Evolutionary conservation across 2,797 vertebrate genomes (phyloP), one percentile per base, ranked within the genome.

Genomic region (Cynopterus sphinx): DNA sequence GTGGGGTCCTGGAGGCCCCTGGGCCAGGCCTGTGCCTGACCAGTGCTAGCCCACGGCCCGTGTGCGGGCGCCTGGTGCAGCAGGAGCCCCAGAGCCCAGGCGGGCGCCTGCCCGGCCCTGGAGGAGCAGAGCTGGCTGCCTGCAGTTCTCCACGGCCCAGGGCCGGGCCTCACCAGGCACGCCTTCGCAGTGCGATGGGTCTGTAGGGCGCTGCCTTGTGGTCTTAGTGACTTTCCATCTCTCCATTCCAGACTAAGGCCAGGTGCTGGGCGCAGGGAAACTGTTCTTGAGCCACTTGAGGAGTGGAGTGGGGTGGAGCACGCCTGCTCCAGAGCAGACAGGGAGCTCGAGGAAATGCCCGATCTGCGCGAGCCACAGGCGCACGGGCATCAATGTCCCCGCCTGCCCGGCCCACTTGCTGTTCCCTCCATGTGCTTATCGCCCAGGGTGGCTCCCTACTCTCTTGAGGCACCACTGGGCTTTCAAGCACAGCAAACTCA

Each of bases 1-100:
- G 99, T 99, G 65, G 99, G 99, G 10, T 98, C 99, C 94, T 99
- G 99, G 99, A 99, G n/a, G 99, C 93, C 98, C 99, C 1, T 99
- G 99, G 99, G 99, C 99, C 1, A 99, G 99, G n/a, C n/a, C 85
- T 99, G 99, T 46, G 98, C 98, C 5, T n/a, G 98, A 98, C 3
- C 98, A 98, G 6, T 99, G 99, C 91, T 97, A 97, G 49, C 98
- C 99, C 0, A 98, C 98, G 0, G 93, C 98, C 33, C 98, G 99
- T 16, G 96, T 99, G 79, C 99, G 99, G 98, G 63, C 99, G 99
- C 49, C 98, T 98, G 0, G 92, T 99, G 7, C 98, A 98, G 59
- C 98, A 98, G 96, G 98, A 98, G 94, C 98, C 99, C 1, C 83
- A 85, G 51, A 99, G 99, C 26, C n/a, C n/a, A n/a, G 98, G 99